Conservation (phyloP, 2,113 vertebrate species). For the Reinhardtius hippoglossoides region DNA sequence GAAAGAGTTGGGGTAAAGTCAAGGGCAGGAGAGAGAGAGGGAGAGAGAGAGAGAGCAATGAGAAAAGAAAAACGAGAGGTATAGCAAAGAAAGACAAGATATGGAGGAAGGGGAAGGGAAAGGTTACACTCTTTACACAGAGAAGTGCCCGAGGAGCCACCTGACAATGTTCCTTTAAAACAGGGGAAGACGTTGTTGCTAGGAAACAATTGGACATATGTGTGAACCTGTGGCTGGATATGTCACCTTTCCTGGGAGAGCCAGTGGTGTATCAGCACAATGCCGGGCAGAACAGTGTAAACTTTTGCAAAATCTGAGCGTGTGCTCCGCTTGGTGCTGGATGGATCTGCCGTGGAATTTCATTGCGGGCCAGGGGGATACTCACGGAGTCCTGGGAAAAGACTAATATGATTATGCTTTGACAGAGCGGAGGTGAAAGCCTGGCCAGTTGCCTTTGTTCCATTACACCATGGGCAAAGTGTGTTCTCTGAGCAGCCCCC, state of each 20-base stretch:
- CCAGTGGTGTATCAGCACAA: slow-evolving; percentile 9
- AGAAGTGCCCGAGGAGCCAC: slow-evolving; percentile 2
- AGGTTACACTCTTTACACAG: slow-evolving; percentile 8
- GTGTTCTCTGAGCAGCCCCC: slow-evolving; percentile 9
- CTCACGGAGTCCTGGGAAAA: slow-evolving; percentile 48
- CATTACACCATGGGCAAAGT: slow-evolving; percentile 44
- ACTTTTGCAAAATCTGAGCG: slow-evolving; percentile 13
- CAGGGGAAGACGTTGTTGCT: slow-evolving; percentile 43
- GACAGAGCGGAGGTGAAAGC: slow-evolving; percentile 51
- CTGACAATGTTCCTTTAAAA: slow-evolving; percentile 12
- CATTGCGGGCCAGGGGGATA: slow-evolving; percentile 6
- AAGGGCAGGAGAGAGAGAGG: slow-evolving; percentile 21
- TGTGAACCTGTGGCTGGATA: slow-evolving; percentile 24
- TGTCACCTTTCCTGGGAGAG: slow-evolving; percentile 30
- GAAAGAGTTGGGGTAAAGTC: slow-evolving; percentile 44
- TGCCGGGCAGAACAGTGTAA: slow-evolving; percentile 7
- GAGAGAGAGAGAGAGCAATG: not conserved
- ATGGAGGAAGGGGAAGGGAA: not conserved
- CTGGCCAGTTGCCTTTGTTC: slow-evolving; percentile 48
- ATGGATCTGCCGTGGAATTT: slow-evolving; percentile 36
- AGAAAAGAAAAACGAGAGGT: not conserved
- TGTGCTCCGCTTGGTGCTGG: slow-evolving; percentile 4
- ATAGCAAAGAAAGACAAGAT: slow-evolving; percentile 9
- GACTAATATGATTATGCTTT: slow-evolving; percentile 56
- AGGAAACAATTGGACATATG: slow-evolving; percentile 38